phyloP scores from a whole-genome alignment of 1,140 invertebrate genomes.

The Polypedilum vanderplanki region DNA sequence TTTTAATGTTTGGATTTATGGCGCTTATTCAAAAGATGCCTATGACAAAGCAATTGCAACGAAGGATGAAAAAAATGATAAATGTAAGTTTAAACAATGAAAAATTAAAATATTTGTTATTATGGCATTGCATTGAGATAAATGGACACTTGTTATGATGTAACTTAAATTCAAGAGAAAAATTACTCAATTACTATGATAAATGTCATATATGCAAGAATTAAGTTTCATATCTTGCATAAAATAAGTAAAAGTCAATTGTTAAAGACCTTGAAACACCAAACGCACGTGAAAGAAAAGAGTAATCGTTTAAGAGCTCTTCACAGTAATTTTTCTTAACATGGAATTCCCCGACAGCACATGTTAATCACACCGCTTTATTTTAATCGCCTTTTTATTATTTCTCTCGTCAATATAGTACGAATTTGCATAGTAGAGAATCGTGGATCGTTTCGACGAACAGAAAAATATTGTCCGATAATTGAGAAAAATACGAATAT shows the following conservation, averaged over 20 bases:
- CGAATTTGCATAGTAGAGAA: slow-evolving; percentile 60
- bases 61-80: not conserved
- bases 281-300: not conserved
- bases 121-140: too few species aligned
- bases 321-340: not conserved
- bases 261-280: not conserved
- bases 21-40: not conserved
- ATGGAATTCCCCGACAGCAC: not conserved
- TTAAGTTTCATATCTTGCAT: too few species aligned
- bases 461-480: slow-evolving; percentile 52
- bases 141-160: too few species aligned
- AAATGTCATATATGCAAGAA: too few species aligned
- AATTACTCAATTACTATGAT: too few species aligned
- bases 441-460: slow-evolving; percentile 49
- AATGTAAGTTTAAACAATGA: not conserved
- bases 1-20: not conserved
- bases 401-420: slow-evolving; percentile 48
- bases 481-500: slow-evolving; percentile 50
- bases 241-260: not conserved
- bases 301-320: not conserved
- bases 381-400: not conserved
- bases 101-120: too few species aligned
- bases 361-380: not conserved
- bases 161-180: too few species aligned
- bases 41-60: not conserved